phyloP scores from a whole-genome alignment of 2,113 vertebrate species.

The Platysteira castanea region DNA sequence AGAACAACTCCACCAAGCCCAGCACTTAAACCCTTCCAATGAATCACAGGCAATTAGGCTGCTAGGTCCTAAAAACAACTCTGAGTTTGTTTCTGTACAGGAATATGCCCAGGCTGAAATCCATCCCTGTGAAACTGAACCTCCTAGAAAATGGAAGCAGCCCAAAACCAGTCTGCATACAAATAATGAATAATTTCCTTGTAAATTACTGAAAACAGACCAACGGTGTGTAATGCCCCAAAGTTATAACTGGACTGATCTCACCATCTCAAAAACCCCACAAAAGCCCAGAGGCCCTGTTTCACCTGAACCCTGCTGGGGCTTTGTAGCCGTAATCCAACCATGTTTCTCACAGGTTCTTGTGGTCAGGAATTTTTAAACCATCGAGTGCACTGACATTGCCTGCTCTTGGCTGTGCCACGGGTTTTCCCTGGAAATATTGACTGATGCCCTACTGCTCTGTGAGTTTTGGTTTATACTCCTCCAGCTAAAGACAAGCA shows the following conservation, averaged over 20 bases:
- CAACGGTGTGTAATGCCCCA: background rate
- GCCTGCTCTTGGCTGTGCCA: background rate
- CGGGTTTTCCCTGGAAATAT: fast-evolving
- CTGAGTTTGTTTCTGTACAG: background rate
- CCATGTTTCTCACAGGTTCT: background rate
- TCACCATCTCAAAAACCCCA: background rate
- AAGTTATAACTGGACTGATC: background rate
- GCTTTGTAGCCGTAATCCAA: background rate
- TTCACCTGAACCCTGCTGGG: background rate
- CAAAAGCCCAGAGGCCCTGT: background rate
- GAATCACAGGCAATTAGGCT: background rate
- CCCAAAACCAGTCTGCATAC: background rate
- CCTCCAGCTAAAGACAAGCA: background rate
- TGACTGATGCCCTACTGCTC: fast-evolving
- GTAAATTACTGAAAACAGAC: background rate
- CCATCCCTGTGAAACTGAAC: background rate
- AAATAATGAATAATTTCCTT: background rate
- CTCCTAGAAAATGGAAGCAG: background rate
- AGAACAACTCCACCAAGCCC: background rate
- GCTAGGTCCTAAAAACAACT: background rate
- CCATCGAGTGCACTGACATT: fast-evolving
- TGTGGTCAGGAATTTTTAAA: background rate
- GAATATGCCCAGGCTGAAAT: background rate
- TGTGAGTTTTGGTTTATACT: background rate
- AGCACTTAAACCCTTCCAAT: background rate